Percentiles rank a stretch among this genome's conserved stretches.
These are phyloP conservation scores for Lasioglossum baleicum DNA, from an alignment of 1,140 invertebrate species.

Conservation along the genomic window DNA sequence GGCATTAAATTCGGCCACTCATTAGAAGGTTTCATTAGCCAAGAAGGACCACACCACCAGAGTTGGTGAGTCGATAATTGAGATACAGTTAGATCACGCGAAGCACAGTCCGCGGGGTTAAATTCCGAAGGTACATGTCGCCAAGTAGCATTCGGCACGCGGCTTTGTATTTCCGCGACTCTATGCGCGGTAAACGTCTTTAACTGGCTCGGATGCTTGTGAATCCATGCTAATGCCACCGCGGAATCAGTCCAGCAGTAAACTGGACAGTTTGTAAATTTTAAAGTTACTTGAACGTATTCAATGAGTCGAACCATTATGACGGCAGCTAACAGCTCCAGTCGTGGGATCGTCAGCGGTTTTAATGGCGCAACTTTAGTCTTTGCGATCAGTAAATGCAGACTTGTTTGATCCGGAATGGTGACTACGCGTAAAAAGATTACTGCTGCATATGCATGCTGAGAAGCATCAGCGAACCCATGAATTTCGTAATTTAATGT, in stretches of 20 bases:
- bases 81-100: background rate
- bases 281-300: background rate
- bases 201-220: background rate
- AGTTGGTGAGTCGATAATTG: background rate
- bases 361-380: too few species aligned
- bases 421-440: background rate
- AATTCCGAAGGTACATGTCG: too few species aligned
- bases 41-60: constrained; percentile 8
- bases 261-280: background rate
- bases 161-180: too few species aligned
- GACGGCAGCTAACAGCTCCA: background rate
- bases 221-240: background rate
- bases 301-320: background rate
- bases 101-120: constrained; percentile 21
- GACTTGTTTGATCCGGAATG: background rate
- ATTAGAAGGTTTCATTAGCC: background rate
- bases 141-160: too few species aligned
- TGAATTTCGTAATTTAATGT: background rate
- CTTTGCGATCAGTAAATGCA: background rate
- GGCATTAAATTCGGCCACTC: background rate
- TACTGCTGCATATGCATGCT: background rate
- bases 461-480: background rate
- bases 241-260: background rate
- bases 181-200: background rate
- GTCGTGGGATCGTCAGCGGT: background rate